Evolutionary conservation across 2,888 invertebrate genomes (phyloP).

Genomic region (Rhagophthalmus giganteus): DNA sequence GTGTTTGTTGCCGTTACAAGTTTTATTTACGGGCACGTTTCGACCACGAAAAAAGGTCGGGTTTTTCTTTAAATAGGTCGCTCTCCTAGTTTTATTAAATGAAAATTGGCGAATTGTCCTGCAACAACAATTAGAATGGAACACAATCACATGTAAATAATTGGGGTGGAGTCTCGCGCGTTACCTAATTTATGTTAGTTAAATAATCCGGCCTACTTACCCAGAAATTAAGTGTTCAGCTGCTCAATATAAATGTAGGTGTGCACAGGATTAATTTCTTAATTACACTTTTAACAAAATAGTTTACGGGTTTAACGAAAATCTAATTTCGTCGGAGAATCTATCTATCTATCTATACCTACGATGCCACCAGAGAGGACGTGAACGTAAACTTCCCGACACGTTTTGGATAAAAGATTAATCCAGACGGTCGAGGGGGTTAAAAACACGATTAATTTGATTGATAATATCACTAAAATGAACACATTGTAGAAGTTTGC

Average conservation of each 20-base stretch:
- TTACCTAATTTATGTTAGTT: neutral
- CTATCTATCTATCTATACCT: neutral
- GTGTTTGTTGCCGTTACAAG: too few relatives aligned
- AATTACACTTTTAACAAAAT: neutral
- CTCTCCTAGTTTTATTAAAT: too few relatives aligned
- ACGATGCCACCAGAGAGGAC: neutral
- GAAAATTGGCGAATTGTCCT: too few relatives aligned
- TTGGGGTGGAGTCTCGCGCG: neutral
- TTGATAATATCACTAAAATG: conserved; percentile 29
- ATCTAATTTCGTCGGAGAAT: neutral
- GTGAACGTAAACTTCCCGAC: conserved; percentile 4
- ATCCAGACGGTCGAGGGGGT: conserved; percentile 3
- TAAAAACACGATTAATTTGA: conserved; percentile 21
- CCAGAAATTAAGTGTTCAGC: neutral
- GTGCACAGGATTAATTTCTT: neutral
- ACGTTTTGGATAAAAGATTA: conserved; percentile 5
- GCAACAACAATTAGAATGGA: too few relatives aligned
- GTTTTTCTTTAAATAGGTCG: too few relatives aligned
- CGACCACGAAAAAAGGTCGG: too few relatives aligned
- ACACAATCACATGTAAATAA: too few relatives aligned
- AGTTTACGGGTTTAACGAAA: neutral
- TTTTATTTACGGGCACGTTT: too few relatives aligned
- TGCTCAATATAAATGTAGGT: neutral
- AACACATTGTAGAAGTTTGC: conserved; percentile 30
- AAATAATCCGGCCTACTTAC: neutral